Percentiles rank a stretch among this genome's conserved stretches.
These are phyloP conservation scores for Sceliomorpha sp. DNA, from an alignment of 2,888 invertebrate species.

Conservation along the genomic window DNA sequence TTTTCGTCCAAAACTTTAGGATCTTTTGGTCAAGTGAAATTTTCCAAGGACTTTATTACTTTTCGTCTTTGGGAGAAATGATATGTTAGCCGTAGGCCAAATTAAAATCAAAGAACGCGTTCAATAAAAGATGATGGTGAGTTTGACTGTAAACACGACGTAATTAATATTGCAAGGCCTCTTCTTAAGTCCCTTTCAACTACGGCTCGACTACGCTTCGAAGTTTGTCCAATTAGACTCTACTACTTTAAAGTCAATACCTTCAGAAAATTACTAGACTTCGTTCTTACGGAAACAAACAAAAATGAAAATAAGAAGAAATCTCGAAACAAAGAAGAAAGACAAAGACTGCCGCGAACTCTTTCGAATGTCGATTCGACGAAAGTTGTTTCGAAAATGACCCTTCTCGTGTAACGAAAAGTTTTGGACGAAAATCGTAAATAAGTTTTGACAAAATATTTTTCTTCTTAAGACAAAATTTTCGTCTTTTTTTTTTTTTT, in stretches of 20 bases:
- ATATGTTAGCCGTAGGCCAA: not conserved
- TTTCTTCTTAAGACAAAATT: too few species aligned
- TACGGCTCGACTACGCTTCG: slow-evolving; percentile 57
- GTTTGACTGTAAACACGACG: slow-evolving; percentile 34
- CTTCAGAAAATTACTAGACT: slow-evolving; percentile 68
- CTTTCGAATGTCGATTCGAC: slow-evolving; percentile 1
- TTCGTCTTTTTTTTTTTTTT: too few species aligned
- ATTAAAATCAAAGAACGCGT: slow-evolving; percentile 12
- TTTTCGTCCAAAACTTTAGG: too few species aligned
- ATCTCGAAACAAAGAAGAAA: slow-evolving; percentile 26
- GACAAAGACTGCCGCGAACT: slow-evolving; percentile 13
- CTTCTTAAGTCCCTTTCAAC: slow-evolving; percentile 59
- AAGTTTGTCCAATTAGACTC: slow-evolving; percentile 73
- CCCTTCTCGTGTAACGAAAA: not conserved
- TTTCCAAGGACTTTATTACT: too few species aligned
- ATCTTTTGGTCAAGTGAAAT: too few species aligned
- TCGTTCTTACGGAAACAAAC: slow-evolving; percentile 55
- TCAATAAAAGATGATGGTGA: slow-evolving; percentile 13
- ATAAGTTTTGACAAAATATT: too few species aligned
- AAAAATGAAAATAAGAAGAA: slow-evolving; percentile 2
- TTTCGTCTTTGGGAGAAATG: too few species aligned
- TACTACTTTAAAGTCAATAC: slow-evolving; percentile 69
- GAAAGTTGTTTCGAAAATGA: slow-evolving; percentile 7
- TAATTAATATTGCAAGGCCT: slow-evolving; percentile 56
- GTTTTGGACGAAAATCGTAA: too few species aligned